A percentile compares a stretch with the other conserved stretches of the same genome.
These are phyloP conservation scores for Carassius carassius DNA, from an alignment of 2,113 vertebrate species.

Conservation along the genomic window DNA sequence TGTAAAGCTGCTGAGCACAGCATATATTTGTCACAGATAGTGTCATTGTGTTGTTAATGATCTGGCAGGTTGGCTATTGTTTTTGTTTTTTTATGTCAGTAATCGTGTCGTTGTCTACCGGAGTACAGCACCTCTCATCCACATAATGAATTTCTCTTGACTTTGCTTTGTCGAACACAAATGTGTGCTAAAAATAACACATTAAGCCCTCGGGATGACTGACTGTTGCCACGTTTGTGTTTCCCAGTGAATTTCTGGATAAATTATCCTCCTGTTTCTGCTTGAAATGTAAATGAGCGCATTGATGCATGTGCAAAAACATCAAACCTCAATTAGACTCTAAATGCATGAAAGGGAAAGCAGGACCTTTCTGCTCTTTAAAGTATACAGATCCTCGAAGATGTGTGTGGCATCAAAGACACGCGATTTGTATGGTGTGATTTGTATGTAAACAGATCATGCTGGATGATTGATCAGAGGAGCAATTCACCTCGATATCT, in stretches of 20 bases:
- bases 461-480: neutral
- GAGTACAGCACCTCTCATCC: neutral
- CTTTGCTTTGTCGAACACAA: neutral
- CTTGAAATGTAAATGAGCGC: constrained; percentile 50
- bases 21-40: too few relatives aligned
- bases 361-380: constrained; percentile 42
- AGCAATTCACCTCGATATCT: neutral
- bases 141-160: constrained; percentile 8
- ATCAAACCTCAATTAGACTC: constrained; percentile 30
- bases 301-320: constrained; percentile 7
- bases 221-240: neutral
- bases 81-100: neutral
- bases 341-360: constrained; percentile 40
- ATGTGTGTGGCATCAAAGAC: neutral
- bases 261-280: constrained; percentile 46
- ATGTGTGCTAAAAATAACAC: neutral
- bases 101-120: neutral
- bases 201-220: neutral
- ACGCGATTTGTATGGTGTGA: neutral
- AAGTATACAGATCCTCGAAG: constrained; percentile 14
- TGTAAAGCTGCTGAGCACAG: too few relatives aligned
- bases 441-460: neutral
- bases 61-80: too few relatives aligned
- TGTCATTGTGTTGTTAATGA: too few relatives aligned
- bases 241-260: constrained; percentile 6